These are phyloP conservation scores for Petrocephalus zakoni DNA, from an alignment of 2,113 vertebrate genomes.

Conservation along the genomic window DNA sequence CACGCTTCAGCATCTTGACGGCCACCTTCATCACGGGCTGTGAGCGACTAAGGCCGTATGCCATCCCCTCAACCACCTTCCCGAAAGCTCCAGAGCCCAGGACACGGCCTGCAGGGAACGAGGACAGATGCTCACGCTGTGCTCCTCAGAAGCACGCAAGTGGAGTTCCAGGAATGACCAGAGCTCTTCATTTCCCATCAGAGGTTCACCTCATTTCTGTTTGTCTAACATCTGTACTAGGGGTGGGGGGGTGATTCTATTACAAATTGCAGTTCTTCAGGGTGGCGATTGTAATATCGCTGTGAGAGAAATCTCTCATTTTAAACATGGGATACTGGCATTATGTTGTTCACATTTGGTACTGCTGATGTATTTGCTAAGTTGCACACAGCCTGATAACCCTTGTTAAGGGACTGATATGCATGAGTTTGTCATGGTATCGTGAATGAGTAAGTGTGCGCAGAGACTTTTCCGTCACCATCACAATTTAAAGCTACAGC, in stretches of 20 bases:
- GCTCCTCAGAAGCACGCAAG: not conserved
- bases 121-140: not conserved
- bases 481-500: too few relatives aligned
- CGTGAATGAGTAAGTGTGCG: too few relatives aligned
- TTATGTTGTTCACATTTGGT: too few relatives aligned
- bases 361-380: too few relatives aligned
- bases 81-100: slow-evolving; percentile 95
- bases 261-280: not conserved
- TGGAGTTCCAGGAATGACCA: not conserved
- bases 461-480: too few relatives aligned
- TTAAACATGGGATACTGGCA: too few relatives aligned
- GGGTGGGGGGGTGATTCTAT: not conserved
- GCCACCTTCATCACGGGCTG: slow-evolving; percentile 98
- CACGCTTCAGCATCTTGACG: slow-evolving; percentile 98
- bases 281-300: not conserved
- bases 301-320: too few relatives aligned
- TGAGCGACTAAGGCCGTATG: slow-evolving; percentile 89
- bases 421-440: too few relatives aligned
- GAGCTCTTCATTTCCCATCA: not conserved
- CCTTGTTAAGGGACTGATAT: too few relatives aligned
- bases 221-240: too few relatives aligned
- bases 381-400: too few relatives aligned
- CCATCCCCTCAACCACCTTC: slow-evolving; percentile 95
- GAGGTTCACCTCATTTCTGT: not conserved
- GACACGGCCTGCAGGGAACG: slow-evolving; percentile 73